Conservation (phyloP, 2,113 vertebrate species). For the Aegithalos caudatus region DNA sequence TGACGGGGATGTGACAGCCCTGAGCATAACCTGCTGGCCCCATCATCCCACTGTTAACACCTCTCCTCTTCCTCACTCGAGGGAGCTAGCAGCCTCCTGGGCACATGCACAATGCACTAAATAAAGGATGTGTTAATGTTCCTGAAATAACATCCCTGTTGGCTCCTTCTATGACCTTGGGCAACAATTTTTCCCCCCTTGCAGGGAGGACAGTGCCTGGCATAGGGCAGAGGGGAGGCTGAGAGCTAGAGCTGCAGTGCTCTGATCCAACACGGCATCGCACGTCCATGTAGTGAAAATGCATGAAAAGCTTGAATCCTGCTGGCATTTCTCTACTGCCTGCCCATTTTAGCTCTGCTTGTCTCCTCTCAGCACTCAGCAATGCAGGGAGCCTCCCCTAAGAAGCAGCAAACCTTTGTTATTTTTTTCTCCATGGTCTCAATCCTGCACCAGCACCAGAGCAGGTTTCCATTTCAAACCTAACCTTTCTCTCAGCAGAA, state of each 20-base stretch:
- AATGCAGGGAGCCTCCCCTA: not conserved
- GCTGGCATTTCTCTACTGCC: not conserved
- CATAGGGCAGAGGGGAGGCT: not conserved
- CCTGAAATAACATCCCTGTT: not conserved
- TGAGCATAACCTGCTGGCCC: accelerated
- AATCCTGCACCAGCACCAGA: not conserved
- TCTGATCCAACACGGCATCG: accelerated
- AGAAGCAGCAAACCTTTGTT: not conserved
- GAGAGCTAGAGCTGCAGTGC: not conserved
- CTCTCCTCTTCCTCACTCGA: not conserved
- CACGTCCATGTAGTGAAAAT: not conserved
- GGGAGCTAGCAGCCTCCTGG: accelerated
- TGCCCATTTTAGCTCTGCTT: not conserved
- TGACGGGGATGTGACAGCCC: not conserved
- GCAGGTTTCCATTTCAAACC: not conserved
- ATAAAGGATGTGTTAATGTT: not conserved
- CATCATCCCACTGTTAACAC: too few species aligned
- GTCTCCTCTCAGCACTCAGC: not conserved
- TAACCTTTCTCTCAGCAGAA: not conserved
- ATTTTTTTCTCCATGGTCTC: not conserved
- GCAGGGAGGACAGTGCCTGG: not conserved
- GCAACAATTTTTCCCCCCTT: not conserved
- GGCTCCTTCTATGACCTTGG: not conserved
- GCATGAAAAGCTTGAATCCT: not conserved
- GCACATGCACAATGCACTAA: not conserved